Base-by-base conservation (phyloP, 2,888 invertebrate genomes). In the Dusona sp. region DNA sequence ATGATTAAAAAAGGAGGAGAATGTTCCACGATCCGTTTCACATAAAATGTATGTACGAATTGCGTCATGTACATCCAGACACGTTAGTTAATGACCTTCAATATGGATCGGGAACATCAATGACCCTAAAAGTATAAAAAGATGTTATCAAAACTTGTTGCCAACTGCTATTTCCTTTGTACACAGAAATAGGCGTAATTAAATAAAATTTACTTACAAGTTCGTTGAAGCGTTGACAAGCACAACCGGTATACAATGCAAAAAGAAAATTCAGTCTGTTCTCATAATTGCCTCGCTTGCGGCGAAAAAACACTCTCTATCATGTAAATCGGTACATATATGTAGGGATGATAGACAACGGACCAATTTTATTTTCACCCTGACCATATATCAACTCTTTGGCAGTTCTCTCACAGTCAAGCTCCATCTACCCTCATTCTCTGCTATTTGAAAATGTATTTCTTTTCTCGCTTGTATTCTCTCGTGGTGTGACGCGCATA, bases 401-500 rank as follows among this genome's bases (percentile, higher is more conserved):
- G 29, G 16, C 48, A 19, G 29, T 48, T 29, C 36, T 33, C 33
- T n/a, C 33, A 77, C 22, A 48, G 3, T 13, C 33, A 7, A 33
- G n/a, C 61, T 38, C 48, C 29, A n/a, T 19, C 54, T 36, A 16
- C 45, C 42, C 61, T 57, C 42, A 33, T 22, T 51, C 8, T 33
- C 8, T 33, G 25, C 51, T 42, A 45, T 57, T 22, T 72, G 25
- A 22, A 72, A 38, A 78, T 65, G 33, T 61, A 45, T 38, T 13
- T 68, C n/a, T 42, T 51, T 45, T 72, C 25, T 36, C 13, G 11
- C 65, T 25, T 68, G 45, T 45, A 68, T 79, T 64, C 54, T 65
- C 65, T 29, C 29, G 67, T 29, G 67, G 64, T 73, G 78, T 36
- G 73, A 67, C 75, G 70, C 70, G 82, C 79, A 79, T 83, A 75